phyloP scores from a whole-genome alignment of 2,113 vertebrate genomes.

The Phyllostomus hastatus region DNA sequence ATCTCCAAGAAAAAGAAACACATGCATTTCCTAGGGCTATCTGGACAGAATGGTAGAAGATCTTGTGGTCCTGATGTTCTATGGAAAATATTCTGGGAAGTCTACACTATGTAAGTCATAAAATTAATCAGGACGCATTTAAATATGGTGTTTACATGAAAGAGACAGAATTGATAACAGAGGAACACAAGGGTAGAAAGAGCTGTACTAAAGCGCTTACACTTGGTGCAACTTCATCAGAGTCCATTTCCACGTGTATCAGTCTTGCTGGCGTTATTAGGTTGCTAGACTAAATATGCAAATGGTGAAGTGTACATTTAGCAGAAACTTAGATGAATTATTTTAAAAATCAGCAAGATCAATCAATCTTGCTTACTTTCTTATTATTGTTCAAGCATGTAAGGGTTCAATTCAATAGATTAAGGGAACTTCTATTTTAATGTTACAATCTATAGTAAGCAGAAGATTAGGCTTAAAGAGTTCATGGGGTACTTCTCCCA shows the following conservation, averaged over 20 bases:
- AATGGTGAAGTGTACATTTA: background rate
- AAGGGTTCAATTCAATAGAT: background rate
- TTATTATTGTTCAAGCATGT: background rate
- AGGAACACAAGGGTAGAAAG: background rate
- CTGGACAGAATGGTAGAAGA: background rate
- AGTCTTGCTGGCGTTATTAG: background rate
- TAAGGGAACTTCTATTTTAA: background rate
- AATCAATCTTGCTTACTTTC: background rate
- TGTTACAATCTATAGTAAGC: background rate
- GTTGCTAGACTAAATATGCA: background rate
- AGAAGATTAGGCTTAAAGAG: background rate
- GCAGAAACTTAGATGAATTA: slow-evolving; percentile 4
- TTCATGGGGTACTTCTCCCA: background rate
- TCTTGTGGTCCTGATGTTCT: background rate
- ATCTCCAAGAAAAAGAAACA: background rate
- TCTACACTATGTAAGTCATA: background rate
- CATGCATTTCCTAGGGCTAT: background rate
- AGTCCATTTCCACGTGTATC: background rate
- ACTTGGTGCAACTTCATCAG: background rate
- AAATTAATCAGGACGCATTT: background rate
- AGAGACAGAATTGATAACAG: background rate
- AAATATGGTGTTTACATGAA: background rate
- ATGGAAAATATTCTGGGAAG: background rate
- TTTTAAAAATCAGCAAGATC: background rate
- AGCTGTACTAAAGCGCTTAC: background rate